These are phyloP conservation scores for Mesoligia furuncula DNA, from an alignment of 2,888 invertebrate species.

Conservation along the genomic window DNA sequence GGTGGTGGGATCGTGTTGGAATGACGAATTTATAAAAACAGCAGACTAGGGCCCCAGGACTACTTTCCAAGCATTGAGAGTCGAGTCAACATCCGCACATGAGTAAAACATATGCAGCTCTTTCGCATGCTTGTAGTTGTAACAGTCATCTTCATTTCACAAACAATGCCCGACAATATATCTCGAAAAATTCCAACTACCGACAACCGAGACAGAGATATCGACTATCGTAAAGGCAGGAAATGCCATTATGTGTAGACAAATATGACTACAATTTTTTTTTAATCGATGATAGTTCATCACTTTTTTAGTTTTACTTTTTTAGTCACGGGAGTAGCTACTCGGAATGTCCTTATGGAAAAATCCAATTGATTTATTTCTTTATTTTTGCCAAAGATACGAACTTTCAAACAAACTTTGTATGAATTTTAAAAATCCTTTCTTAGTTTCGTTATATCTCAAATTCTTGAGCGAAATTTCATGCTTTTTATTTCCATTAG, in stretches of 20 bases:
- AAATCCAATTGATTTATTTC: background rate
- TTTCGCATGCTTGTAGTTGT: conserved; percentile 4
- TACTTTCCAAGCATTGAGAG: background rate
- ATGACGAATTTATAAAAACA: no score
- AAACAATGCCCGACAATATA: conserved; percentile 15
- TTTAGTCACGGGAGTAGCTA: background rate
- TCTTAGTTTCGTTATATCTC: no score
- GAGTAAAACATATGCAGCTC: background rate
- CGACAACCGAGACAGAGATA: background rate
- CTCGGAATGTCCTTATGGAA: background rate
- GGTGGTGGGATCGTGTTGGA: no score
- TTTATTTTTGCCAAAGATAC: background rate
- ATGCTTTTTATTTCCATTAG: no score
- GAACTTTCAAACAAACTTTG: no score
- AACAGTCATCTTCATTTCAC: background rate
- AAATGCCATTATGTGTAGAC: background rate
- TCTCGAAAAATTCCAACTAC: conserved; percentile 8
- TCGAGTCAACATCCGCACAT: background rate
- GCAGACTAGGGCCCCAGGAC: no score
- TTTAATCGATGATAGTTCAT: background rate
- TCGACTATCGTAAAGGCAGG: background rate
- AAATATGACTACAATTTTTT: background rate
- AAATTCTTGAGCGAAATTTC: no score
- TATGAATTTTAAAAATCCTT: no score
- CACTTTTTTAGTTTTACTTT: background rate